These are phyloP conservation scores for Pristionchus fissidentatus DNA, from an alignment of 2,888 invertebrate species.

Conservation along the genomic window DNA sequence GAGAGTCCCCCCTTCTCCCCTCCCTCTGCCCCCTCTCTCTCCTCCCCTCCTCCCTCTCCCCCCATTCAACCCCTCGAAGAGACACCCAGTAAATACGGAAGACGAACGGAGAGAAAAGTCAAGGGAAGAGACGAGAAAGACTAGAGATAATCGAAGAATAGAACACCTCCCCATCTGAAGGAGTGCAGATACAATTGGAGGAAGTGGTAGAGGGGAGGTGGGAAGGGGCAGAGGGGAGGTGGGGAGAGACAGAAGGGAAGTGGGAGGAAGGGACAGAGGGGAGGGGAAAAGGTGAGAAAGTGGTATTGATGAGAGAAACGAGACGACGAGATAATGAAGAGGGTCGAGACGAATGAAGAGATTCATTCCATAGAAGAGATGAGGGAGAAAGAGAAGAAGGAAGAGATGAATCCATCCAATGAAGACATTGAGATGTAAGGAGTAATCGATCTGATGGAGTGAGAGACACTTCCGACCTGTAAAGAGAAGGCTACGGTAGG, in stretches of 20 bases:
- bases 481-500: not conserved
- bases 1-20: not conserved
- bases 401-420: not conserved
- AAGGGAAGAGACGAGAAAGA: conserved; percentile 9
- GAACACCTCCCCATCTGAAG: not conserved
- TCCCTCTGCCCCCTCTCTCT: not conserved
- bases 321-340: conserved; percentile 21
- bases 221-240: too few species aligned
- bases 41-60: not conserved
- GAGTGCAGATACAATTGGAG: not conserved
- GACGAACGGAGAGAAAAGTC: conserved; percentile 22
- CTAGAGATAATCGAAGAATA: conserved; percentile 6
- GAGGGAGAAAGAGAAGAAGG: conserved; percentile 10
- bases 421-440: not conserved
- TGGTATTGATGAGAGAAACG: not conserved
- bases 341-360: not conserved
- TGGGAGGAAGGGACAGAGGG: not conserved
- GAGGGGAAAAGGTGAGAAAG: not conserved
- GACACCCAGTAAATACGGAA: conserved; percentile 8
- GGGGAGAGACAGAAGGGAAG: not conserved
- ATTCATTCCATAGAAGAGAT: conserved; percentile 39
- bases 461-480: not conserved
- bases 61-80: not conserved
- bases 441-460: not conserved
- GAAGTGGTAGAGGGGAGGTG: conserved; percentile 11